Evolutionary conservation across 2,888 invertebrate species (phyloP), one percentile per base, ranked within the genome.

Genomic region (Apoda limacodes): DNA sequence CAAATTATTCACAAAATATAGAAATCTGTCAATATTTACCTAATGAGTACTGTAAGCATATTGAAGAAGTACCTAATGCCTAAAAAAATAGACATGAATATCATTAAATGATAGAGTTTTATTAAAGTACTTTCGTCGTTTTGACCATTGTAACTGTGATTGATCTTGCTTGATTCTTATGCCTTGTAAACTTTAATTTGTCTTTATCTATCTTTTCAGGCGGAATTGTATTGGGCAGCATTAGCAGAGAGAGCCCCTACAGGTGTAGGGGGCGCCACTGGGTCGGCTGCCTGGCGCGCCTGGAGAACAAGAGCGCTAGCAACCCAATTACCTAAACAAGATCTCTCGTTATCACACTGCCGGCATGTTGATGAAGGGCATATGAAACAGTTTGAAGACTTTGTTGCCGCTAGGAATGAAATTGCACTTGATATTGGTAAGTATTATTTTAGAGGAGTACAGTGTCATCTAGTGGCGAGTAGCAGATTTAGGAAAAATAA

Each of bases 381-480:
- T 59, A 85, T 86, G 55, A 86, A 88, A 45, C 89, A 92, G 52
- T 98, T 92, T 65, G 92, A 95, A 72, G 95, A 97, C 69, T 98
- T 98, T 69, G 90, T 97, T 48, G 88, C 93, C 28, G 92, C 93
- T 31, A 85, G 98, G 30, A 98, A 98, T 70, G 95, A 96, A 81
- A 91, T 95, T 51, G 95, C 97, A 22, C 84, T 98, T 58, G 98
- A 98, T 68, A 93, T 98, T 58, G 98, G 94, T 70, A 63, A 55
- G 60, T 64, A 28, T n/a, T n/a, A n/a, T n/a, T n/a, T n/a, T n/a
- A n/a, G n/a, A n/a, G n/a, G n/a, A n/a, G n/a, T 22, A 15, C 22
- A 43, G 26, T 46, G 61, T 53, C 61, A 62, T 55, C 66, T 67
- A 30, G 39, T 43, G 45, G 23, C 25, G 13, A 52, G 34, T 55